phyloP scores from a whole-genome alignment of 2,797 vertebrate genomes.

The Xenops minutus region DNA sequence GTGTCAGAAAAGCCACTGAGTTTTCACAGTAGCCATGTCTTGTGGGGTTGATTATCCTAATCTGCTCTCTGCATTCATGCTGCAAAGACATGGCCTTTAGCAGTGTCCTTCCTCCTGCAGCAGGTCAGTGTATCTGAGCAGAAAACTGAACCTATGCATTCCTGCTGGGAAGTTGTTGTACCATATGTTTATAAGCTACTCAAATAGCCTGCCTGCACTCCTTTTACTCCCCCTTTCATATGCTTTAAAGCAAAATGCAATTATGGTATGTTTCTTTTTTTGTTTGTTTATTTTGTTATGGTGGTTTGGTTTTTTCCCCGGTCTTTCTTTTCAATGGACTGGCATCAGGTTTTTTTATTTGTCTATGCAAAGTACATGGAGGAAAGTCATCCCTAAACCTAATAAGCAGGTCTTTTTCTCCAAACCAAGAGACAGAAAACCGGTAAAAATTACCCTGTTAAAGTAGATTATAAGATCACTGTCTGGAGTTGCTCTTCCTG shows the following conservation, averaged over 20 bases:
- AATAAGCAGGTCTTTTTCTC: not conserved
- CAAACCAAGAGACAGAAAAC: not conserved
- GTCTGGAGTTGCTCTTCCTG: not conserved
- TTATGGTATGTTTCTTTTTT: not conserved
- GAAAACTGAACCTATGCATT: not conserved
- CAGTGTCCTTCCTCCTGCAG: not conserved
- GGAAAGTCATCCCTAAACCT: not conserved
- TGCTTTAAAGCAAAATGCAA: not conserved
- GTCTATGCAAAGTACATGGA: not conserved
- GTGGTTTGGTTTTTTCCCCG: rapidly evolving
- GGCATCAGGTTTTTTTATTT: not conserved
- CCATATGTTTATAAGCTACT: not conserved
- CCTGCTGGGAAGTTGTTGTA: not conserved
- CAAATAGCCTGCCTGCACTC: not conserved
- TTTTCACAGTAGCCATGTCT: not conserved
- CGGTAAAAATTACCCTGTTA: not conserved
- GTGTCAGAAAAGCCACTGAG: not conserved
- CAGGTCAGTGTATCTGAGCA: not conserved
- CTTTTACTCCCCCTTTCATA: not conserved
- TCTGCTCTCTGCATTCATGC: not conserved
- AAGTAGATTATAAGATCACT: not conserved
- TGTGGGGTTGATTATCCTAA: not conserved
- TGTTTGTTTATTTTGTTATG: not conserved
- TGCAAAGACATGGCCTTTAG: not conserved
- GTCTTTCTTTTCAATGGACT: not conserved